Conservation (phyloP, 1,140 invertebrate species). For the Protaetia brevitarsis region DNA sequence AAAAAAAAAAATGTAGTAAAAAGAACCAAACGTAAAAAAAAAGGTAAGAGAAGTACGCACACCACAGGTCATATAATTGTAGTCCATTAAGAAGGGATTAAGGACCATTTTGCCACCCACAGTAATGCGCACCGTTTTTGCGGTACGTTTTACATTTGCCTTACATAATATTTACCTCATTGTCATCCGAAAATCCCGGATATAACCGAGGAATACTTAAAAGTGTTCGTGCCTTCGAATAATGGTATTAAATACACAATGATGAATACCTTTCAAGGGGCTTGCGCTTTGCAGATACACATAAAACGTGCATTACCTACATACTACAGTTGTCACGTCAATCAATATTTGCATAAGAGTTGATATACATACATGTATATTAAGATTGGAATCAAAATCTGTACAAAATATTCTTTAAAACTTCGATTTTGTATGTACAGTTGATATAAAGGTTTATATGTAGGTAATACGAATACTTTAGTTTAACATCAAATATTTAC, state of each 20-base stretch:
- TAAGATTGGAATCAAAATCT: too few relatives aligned
- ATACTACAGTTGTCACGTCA: not conserved
- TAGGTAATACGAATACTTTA: too few relatives aligned
- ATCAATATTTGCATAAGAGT: not conserved
- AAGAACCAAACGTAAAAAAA: too few relatives aligned
- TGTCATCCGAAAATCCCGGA: not conserved
- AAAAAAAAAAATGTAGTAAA: too few relatives aligned
- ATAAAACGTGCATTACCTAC: too few relatives aligned
- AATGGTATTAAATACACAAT: not conserved
- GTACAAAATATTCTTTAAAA: too few relatives aligned
- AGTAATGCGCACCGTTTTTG: not conserved
- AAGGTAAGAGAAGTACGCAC: too few relatives aligned
- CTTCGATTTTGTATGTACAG: too few relatives aligned
- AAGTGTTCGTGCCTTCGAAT: not conserved
- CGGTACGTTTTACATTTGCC: constrained; percentile 14
- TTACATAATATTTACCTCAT: constrained; percentile 15
- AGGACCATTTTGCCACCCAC: not conserved
- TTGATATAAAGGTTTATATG: too few relatives aligned
- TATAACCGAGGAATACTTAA: not conserved
- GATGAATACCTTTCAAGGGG: constrained; percentile 2
- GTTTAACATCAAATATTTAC: too few relatives aligned
- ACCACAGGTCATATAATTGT: too few relatives aligned
- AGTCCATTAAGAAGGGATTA: not conserved
- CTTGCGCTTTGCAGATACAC: not conserved
- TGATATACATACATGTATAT: too few relatives aligned